Conservation (phyloP, 2,888 invertebrate species). For the Melanophora roralis region DNA sequence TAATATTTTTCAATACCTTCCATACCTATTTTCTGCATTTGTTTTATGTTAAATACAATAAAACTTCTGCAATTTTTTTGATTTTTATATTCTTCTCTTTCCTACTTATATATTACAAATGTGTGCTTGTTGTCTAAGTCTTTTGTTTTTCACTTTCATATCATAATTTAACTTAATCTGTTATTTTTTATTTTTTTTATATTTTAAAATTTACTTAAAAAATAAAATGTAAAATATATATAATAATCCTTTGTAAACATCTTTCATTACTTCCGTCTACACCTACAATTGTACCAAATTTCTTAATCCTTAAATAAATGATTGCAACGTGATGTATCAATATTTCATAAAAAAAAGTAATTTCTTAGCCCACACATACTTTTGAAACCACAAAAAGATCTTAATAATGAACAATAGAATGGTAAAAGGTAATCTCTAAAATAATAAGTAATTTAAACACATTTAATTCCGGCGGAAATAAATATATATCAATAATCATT, state of each 20-base stretch:
- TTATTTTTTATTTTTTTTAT: neutral
- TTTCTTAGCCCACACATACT: slow-evolving; percentile 46
- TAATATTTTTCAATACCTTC: too few species aligned
- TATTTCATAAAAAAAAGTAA: neutral
- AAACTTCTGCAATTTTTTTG: too few species aligned
- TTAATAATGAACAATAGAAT: slow-evolving; percentile 19
- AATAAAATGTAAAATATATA: neutral
- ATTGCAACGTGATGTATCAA: slow-evolving; percentile 51
- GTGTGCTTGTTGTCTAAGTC: slow-evolving; percentile 4
- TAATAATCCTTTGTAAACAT: slow-evolving; percentile 53
- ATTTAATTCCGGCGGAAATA: slow-evolving; percentile 61
- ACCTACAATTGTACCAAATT: slow-evolving; percentile 19
- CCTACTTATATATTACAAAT: too few species aligned
- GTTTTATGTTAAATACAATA: too few species aligned
- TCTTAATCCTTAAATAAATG: slow-evolving; percentile 35
- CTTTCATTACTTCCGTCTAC: slow-evolving; percentile 55
- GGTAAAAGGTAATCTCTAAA: slow-evolving; percentile 45
- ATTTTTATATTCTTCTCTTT: too few species aligned
- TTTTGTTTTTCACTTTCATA: neutral
- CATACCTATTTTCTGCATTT: too few species aligned
- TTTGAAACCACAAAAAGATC: slow-evolving; percentile 18
- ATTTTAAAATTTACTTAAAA: neutral
- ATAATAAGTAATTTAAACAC: slow-evolving; percentile 54
- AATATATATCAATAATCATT: slow-evolving; percentile 41
- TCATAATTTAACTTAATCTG: neutral